A percentile compares a stretch with the other conserved stretches of the same genome.
Evolutionary conservation across 2,797 vertebrate genomes (phyloP).

Genomic region (Oreortyx pictus): DNA sequence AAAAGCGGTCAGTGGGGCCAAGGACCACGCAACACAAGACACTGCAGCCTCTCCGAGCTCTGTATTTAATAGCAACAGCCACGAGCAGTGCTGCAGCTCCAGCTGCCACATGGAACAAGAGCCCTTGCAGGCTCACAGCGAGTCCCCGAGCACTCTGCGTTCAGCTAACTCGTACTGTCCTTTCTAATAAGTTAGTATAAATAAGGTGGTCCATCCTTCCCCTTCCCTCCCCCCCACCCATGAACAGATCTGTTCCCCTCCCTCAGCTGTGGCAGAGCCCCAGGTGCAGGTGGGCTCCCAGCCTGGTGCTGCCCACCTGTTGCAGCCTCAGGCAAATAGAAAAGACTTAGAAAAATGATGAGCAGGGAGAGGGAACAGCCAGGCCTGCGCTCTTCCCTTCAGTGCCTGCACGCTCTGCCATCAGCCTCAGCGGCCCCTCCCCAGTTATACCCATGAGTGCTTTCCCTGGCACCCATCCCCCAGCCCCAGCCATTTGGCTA

Average conservation of each 20-base stretch:
- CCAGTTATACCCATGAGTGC: accelerated
- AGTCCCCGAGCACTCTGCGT: accelerated
- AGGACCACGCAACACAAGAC: neutral
- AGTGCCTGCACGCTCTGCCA: neutral
- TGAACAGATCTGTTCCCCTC: accelerated
- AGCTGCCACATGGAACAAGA: accelerated
- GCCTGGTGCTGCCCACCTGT: neutral
- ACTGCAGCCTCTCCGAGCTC: neutral
- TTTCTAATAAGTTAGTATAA: conserved; percentile 66
- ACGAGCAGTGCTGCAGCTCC: accelerated
- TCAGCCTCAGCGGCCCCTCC: neutral
- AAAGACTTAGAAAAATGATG: neutral
- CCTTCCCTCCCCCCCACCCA: accelerated
- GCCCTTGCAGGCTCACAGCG: accelerated
- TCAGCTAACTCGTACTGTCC: accelerated
- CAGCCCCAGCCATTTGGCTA: neutral
- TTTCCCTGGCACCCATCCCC: neutral
- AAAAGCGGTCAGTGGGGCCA: accelerated
- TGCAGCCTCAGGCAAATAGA: neutral
- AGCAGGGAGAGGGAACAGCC: neutral
- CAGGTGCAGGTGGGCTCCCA: accelerated
- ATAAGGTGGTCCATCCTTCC: neutral
- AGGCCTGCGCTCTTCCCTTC: neutral
- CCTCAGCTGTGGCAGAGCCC: neutral
- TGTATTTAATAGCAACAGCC: conserved; percentile 17